phyloP scores from a whole-genome alignment of 2,888 invertebrate genomes.

The Pollenia amentaria region DNA sequence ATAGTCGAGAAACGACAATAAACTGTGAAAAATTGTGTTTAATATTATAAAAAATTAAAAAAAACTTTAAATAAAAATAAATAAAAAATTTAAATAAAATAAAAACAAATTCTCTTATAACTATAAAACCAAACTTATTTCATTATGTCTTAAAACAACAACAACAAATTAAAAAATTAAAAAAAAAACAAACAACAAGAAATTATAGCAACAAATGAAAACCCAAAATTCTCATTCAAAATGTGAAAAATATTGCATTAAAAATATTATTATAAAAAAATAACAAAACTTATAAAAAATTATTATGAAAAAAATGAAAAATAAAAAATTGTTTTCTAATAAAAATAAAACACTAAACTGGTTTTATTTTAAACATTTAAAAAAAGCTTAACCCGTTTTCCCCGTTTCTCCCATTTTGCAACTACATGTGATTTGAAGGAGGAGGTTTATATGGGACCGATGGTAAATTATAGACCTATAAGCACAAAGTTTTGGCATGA shows the following conservation, averaged over 20 bases:
- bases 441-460: too few species aligned
- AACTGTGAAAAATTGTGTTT: constrained; percentile 84
- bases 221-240: constrained; percentile 71
- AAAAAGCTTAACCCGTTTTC: background rate
- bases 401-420: too few species aligned
- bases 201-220: constrained; percentile 66
- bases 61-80: constrained; percentile 58
- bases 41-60: constrained; percentile 72
- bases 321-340: constrained; percentile 77
- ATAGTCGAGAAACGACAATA: constrained; percentile 85
- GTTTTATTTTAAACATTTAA: constrained; percentile 13
- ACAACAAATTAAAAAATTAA: constrained; percentile 30
- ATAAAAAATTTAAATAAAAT: constrained; percentile 55
- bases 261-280: constrained; percentile 62
- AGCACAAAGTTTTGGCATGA: too few species aligned
- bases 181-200: constrained; percentile 36
- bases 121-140: constrained; percentile 70
- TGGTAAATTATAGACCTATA: too few species aligned
- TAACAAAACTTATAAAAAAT: constrained; percentile 71
- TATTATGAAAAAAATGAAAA: constrained; percentile 74
- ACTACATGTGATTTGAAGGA: too few species aligned
- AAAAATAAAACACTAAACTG: constrained; percentile 64
- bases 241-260: constrained; percentile 72
- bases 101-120: constrained; percentile 66
- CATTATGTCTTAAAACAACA: constrained; percentile 70